Conservation (phyloP, 2,797 vertebrate species). For the Peromyscus aztecus region DNA sequence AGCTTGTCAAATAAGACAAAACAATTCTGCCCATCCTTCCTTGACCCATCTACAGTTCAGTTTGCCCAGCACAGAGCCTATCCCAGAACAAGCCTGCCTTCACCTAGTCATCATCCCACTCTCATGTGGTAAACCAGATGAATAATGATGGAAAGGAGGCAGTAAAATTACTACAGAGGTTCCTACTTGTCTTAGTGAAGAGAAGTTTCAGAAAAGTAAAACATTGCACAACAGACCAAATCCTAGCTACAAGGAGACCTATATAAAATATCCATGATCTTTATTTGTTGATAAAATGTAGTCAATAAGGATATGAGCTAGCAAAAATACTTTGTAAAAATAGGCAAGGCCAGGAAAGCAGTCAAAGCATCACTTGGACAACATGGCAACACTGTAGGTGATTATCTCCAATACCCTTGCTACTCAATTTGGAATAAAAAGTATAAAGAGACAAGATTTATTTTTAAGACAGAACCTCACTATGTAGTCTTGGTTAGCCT, state of each 20-base stretch:
- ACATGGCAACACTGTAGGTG: background rate
- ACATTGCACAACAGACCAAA: background rate
- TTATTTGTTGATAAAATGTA: conserved; percentile 29
- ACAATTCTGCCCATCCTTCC: background rate
- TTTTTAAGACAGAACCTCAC: background rate
- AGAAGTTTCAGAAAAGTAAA: background rate
- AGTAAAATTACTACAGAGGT: background rate
- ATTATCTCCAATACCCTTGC: background rate
- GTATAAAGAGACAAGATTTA: background rate
- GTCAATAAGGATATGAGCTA: conserved; percentile 59
- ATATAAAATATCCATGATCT: background rate
- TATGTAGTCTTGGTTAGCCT: background rate
- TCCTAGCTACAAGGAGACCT: background rate
- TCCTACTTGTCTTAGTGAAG: conserved; percentile 68
- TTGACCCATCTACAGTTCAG: background rate
- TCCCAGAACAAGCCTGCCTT: background rate
- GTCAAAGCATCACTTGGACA: conserved; percentile 65
- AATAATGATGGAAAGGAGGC: conserved; percentile 42
- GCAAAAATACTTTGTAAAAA: conserved; percentile 73
- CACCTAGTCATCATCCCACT: too few species aligned
- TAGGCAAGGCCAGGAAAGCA: conserved; percentile 65
- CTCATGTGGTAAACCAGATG: background rate
- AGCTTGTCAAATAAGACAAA: background rate
- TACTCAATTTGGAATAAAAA: conserved; percentile 17
- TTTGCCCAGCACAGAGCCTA: background rate